Evolutionary conservation across 1,140 invertebrate species (phyloP), one percentile per base, ranked within the genome.

Genomic region (Palaemon carinicauda): DNA sequence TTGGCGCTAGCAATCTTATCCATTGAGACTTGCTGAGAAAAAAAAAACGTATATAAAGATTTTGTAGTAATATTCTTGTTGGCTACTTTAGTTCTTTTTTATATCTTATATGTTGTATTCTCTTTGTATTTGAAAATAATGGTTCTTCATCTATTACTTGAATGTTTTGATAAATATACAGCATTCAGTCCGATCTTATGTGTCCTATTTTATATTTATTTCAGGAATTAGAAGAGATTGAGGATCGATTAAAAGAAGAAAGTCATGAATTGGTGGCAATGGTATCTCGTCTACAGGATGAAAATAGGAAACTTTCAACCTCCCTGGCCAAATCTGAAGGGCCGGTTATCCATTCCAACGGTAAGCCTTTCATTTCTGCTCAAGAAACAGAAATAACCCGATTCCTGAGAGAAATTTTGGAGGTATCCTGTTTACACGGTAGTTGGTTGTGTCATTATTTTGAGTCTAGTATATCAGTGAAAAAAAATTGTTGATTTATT

Each of bases 171-270:
- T 41, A 41, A 0, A 9, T 5, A 41, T 9, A 41, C 3, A 41
- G 9, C 7, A 41, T 9, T 41, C 12, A 41, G 24, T 19, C 17
- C 15, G 1, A 51, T 19, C 14, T 51, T 19, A n/a, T 78, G 21
- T 19, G 14, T 77, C 14, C 15, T 51, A 53, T 24, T 54, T 9
- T 29, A 19, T 50, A 19, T 53, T 74, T 82, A 83, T 91, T 91
- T 33, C 89, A 97, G 96, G 97, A 99, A 93, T 92, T 99, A 90
- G 97, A 98, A 92, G 94, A 96, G 89, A 98, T 98, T 78, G 98
- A 99, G 92, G 97, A 98, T 90, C 95, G 97, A 91, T 98, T 97
- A 96, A 94, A 96, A 87, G 94, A 95, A 80, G 98, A 99, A 93
- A 96, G 96, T 5, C 95, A 95, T 86, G 96, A 98, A 89, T 92